A percentile compares a stretch with the other conserved stretches of the same genome.
Conservation (phyloP, 1,140 invertebrate genomes). For the Apis dorsata region DNA sequence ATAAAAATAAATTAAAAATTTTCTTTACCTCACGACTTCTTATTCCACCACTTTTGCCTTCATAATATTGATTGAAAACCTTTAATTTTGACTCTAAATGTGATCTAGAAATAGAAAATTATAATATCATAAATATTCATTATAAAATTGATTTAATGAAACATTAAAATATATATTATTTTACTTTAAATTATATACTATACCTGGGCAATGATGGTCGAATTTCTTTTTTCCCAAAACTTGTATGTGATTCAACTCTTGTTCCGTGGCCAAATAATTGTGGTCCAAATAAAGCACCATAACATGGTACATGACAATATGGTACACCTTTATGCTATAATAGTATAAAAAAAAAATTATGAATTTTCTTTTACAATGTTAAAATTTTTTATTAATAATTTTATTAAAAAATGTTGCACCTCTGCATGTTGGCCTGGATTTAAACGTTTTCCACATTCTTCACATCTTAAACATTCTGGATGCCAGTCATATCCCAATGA, state of each 20-base stretch:
- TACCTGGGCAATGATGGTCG: conserved; percentile 78
- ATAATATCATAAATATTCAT: neutral
- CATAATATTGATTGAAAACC: conserved; percentile 89
- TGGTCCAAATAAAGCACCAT: conserved; percentile 92
- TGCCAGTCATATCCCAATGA: conserved; percentile 96
- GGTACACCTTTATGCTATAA: conserved; percentile 92
- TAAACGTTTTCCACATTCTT: conserved; percentile 94
- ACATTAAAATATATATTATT: neutral
- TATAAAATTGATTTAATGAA: conserved; percentile 15
- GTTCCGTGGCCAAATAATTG: conserved; percentile 93
- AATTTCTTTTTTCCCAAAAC: conserved; percentile 87
- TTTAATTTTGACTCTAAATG: conserved; percentile 90
- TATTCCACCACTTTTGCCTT: conserved; percentile 88
- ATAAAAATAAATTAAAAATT: conserved; percentile 10
- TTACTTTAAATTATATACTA: conserved; percentile 55
- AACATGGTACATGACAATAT: conserved; percentile 95
- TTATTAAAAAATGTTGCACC: conserved; percentile 77
- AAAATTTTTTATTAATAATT: conserved; percentile 17
- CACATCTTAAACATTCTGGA: conserved; percentile 92
- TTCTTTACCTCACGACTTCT: conserved; percentile 84
- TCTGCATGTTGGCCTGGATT: conserved; percentile 94
- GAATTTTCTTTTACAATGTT: neutral
- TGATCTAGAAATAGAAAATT: conserved; percentile 79
- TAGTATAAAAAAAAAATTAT: conserved; percentile 12
- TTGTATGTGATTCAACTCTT: conserved; percentile 91